phyloP scores from a whole-genome alignment of 2,888 invertebrate genomes.

The Saturnia pavonia region DNA sequence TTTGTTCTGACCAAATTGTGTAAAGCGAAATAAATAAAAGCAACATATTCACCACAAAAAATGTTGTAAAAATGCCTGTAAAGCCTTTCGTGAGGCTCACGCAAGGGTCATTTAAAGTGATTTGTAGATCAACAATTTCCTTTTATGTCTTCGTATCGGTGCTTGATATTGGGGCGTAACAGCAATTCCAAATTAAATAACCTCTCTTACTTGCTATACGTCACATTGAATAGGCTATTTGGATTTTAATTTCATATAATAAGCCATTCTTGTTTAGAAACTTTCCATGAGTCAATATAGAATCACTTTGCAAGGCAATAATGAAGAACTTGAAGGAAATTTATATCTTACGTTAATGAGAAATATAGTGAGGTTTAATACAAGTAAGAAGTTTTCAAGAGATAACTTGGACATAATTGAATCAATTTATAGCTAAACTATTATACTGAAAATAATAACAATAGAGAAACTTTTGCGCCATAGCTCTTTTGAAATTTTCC shows the following conservation, averaged over 20 bases:
- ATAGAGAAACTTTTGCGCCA: too few species aligned
- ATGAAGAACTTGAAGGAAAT: not conserved
- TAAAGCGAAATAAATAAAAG: constrained; percentile 3
- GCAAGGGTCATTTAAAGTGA: constrained; percentile 15
- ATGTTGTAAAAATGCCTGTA: constrained; percentile 8
- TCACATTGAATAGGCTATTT: constrained; percentile 2
- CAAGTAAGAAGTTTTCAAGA: not conserved
- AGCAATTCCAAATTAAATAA: constrained; percentile 10
- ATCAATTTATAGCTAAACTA: too few species aligned
- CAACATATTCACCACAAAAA: constrained; percentile 8
- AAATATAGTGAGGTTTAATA: not conserved
- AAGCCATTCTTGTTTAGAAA: not conserved
- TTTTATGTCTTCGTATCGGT: constrained; percentile 14
- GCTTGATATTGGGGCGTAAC: constrained; percentile 11
- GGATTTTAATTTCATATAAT: not conserved
- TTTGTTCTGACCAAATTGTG: not conserved
- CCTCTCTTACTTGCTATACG: not conserved
- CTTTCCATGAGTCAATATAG: not conserved
- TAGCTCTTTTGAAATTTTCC: too few species aligned
- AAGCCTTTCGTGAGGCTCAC: constrained; percentile 10
- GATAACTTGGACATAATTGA: too few species aligned
- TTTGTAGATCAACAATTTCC: constrained; percentile 14
- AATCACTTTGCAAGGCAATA: not conserved
- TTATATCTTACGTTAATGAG: not conserved
- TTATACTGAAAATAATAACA: too few species aligned